Percentiles rank a stretch among this genome's conserved stretches.
These are phyloP conservation scores for Nephrotoma appendiculata DNA, from an alignment of 2,888 invertebrate species.

Conservation along the genomic window DNA sequence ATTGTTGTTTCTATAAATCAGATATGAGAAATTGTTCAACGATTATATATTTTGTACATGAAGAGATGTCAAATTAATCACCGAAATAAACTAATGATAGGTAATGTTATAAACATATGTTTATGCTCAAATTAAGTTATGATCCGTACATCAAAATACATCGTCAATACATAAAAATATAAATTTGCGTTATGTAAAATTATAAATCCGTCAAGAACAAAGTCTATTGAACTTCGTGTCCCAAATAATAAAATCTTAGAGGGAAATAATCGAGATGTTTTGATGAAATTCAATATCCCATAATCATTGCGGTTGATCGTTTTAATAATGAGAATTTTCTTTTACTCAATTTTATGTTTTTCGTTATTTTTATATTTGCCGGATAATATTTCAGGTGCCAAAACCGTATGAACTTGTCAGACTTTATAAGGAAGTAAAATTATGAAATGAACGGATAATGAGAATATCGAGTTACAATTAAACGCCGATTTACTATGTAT, in stretches of 20 bases:
- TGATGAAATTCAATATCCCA: not conserved
- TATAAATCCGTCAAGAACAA: not conserved
- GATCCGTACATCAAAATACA: not conserved
- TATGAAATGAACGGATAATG: not conserved
- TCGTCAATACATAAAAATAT: too few relatives aligned
- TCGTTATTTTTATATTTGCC: not conserved
- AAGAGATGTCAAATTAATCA: slow-evolving; percentile 1
- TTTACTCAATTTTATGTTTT: not conserved
- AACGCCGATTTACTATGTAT: not conserved
- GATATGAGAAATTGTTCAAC: not conserved
- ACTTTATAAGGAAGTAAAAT: not conserved
- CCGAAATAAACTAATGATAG: not conserved
- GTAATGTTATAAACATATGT: not conserved
- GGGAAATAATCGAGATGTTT: not conserved
- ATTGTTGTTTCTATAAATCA: not conserved
- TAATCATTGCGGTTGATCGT: not conserved
- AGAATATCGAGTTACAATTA: not conserved
- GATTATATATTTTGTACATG: not conserved
- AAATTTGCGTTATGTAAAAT: too few relatives aligned
- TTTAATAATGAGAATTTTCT: not conserved
- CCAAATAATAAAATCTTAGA: not conserved
- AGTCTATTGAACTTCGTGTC: not conserved
- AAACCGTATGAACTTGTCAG: not conserved
- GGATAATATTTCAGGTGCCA: not conserved
- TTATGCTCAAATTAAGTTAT: not conserved